A percentile compares a stretch with the other conserved stretches of the same genome.
Evolutionary conservation across 2,113 vertebrate genomes (phyloP).

Genomic region (Caretta caretta): DNA sequence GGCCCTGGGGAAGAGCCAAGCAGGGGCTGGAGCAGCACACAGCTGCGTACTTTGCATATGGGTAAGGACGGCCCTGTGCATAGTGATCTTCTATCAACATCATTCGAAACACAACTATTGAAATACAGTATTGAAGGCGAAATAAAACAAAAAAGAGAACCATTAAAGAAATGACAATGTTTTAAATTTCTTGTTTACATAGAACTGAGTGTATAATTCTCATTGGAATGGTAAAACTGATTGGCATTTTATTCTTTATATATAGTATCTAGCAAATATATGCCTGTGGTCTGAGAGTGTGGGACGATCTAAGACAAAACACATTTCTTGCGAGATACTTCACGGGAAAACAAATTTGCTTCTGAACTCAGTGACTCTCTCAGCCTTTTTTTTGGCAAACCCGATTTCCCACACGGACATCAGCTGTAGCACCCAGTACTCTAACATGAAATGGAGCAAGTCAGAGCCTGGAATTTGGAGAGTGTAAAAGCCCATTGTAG

Average conservation of each 20-base stretch:
- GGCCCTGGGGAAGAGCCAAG: too few species aligned
- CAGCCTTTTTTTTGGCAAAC: conserved; percentile 39
- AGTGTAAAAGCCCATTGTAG: background rate
- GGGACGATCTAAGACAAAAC: conserved; percentile 31
- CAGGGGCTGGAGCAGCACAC: too few species aligned
- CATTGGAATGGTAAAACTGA: background rate
- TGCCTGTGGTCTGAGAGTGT: conserved; percentile 7
- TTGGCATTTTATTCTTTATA: background rate
- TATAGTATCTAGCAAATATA: background rate
- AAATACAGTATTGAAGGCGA: conserved; percentile 26
- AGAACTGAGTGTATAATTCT: conserved; percentile 13
- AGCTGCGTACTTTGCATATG: too few species aligned
- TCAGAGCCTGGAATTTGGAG: background rate
- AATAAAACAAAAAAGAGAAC: conserved; percentile 10
- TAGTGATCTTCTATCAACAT: conserved; percentile 26
- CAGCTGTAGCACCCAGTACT: background rate
- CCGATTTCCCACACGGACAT: background rate
- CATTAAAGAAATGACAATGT: background rate
- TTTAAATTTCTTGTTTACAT: background rate
- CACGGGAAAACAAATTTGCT: conserved; percentile 65
- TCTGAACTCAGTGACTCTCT: conserved; percentile 35
- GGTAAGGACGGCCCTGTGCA: background rate
- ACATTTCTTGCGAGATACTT: conserved; percentile 1
- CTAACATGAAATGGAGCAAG: background rate
- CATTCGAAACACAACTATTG: conserved; percentile 2